Evolutionary conservation across 2,888 invertebrate genomes (phyloP).

Genomic region (Acanthosepion pharaonis): DNA sequence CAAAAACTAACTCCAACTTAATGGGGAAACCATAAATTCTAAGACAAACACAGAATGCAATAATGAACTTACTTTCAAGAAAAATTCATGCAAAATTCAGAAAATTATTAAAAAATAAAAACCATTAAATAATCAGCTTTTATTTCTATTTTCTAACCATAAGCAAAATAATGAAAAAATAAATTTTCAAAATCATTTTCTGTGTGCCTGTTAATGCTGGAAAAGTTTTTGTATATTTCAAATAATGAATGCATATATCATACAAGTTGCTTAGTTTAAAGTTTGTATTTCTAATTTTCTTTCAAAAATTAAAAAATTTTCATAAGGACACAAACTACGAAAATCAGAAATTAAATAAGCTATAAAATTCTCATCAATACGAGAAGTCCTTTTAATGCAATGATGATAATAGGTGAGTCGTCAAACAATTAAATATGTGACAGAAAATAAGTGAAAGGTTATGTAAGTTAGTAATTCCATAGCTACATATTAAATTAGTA

Average conservation of each 20-base stretch:
- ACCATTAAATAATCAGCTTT: neutral
- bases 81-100: no score
- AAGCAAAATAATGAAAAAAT: neutral
- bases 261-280: neutral
- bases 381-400: neutral
- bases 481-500: neutral
- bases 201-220: neutral
- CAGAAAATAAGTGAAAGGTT: neutral
- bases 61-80: no score
- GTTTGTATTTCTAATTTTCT: neutral
- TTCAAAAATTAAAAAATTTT: no score
- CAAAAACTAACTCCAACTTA: neutral
- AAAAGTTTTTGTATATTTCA: neutral
- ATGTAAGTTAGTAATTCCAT: conserved; percentile 15
- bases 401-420: neutral
- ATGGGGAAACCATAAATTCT: neutral
- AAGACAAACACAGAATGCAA: neutral
- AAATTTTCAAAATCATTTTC: neutral
- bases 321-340: neutral
- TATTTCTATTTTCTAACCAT: neutral
- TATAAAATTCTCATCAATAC: neutral
- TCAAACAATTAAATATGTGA: neutral
- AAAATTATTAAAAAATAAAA: neutral
- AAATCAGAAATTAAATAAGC: neutral
- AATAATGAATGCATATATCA: neutral